phyloP scores from a whole-genome alignment of 2,888 invertebrate species.

The Phlogophora meticulosa region DNA sequence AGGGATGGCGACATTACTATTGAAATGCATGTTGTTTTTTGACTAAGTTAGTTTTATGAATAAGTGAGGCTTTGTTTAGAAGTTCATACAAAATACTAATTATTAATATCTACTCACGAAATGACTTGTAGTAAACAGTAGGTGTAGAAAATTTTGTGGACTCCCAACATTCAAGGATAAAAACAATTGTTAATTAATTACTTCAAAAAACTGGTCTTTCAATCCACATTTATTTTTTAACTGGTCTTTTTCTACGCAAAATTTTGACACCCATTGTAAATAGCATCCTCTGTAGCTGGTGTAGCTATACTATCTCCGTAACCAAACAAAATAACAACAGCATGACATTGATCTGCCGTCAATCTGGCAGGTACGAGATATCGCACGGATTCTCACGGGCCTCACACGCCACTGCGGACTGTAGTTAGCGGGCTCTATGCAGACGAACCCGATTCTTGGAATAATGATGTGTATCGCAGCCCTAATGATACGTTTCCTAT shows the following conservation, averaged over 20 bases:
- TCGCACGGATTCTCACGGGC: slow-evolving; percentile 83
- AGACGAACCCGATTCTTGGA: slow-evolving; percentile 80
- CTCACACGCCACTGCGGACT: slow-evolving; percentile 69
- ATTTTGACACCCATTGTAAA: neutral
- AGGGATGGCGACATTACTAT: slow-evolving; percentile 33
- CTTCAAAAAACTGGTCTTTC: neutral
- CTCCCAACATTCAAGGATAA: neutral
- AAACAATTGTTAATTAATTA: neutral
- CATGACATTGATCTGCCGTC: slow-evolving; percentile 53
- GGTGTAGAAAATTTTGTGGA: neutral
- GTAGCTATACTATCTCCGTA: slow-evolving; percentile 3
- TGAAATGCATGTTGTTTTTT: slow-evolving; percentile 16
- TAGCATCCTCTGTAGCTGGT: slow-evolving; percentile 6
- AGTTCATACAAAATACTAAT: neutral
- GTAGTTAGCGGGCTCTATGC: slow-evolving; percentile 68
- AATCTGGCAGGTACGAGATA: slow-evolving; percentile 70
- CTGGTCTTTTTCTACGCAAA: neutral
- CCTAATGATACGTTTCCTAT: slow-evolving; percentile 80
- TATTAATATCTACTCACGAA: neutral
- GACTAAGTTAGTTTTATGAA: neutral
- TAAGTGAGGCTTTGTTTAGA: neutral
- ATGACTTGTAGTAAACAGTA: too few relatives aligned
- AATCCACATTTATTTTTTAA: neutral
- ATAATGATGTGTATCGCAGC: slow-evolving; percentile 77
- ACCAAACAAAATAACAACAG: slow-evolving; percentile 39